These are phyloP conservation scores for Hylia prasina DNA, from an alignment of 2,113 vertebrate genomes.

Conservation along the genomic window DNA sequence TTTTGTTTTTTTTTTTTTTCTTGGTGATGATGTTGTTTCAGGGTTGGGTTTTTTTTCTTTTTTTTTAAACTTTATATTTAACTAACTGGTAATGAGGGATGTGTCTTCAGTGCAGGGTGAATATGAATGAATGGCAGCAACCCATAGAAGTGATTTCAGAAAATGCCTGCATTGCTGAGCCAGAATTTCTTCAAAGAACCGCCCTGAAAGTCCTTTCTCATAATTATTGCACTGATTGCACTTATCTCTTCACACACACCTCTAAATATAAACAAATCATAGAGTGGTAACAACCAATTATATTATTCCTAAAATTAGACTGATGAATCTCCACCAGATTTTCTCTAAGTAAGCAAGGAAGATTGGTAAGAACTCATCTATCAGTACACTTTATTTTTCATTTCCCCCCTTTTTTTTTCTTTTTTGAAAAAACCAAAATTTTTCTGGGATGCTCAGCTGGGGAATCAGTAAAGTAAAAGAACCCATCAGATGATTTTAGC, in stretches of 20 bases:
- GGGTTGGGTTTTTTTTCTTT: too few relatives aligned
- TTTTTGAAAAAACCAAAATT: fast-evolving
- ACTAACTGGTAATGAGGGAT: background rate
- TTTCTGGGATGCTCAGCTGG: background rate
- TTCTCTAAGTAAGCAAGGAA: background rate
- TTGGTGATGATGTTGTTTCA: background rate
- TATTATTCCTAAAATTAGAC: background rate
- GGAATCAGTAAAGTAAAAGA: background rate
- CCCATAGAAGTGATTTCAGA: background rate
- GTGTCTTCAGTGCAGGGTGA: background rate
- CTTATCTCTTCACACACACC: background rate
- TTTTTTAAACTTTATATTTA: background rate
- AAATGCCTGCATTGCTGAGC: background rate
- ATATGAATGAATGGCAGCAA: background rate
- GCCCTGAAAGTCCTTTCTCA: background rate
- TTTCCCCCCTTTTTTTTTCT: background rate
- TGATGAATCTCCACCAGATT: background rate
- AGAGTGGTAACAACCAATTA: background rate
- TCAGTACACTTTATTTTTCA: fast-evolving
- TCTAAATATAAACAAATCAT: background rate
- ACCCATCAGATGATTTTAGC: background rate
- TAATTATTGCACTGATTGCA: background rate
- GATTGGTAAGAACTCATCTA: background rate
- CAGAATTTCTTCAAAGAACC: background rate
- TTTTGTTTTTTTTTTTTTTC: too few relatives aligned